Conservation (phyloP, 2,797 vertebrate species). For the Diplodus puntazzo region DNA sequence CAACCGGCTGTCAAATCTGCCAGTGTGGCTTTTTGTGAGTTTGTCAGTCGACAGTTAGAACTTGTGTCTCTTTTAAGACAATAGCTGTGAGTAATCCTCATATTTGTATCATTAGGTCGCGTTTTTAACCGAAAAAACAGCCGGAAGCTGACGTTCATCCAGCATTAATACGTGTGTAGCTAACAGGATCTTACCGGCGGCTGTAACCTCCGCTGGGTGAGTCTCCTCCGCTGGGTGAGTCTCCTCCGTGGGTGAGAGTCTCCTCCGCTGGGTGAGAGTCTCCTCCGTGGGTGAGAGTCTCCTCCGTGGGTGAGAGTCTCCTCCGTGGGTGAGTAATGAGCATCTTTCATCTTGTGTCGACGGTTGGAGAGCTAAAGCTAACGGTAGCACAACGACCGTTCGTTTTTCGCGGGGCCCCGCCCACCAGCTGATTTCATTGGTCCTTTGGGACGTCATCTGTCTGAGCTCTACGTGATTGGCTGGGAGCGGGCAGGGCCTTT, state of each 20-base stretch:
- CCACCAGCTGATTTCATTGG: constrained; percentile 49
- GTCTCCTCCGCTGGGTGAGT: not conserved
- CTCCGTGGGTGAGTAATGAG: not conserved
- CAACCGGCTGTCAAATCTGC: accelerated
- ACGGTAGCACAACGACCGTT: constrained; percentile 18
- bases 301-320: no score
- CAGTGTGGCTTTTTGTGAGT: accelerated
- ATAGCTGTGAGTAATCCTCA: accelerated
- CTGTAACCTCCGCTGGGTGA: not conserved
- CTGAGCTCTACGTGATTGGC: constrained; percentile 56
- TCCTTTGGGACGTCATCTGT: accelerated
- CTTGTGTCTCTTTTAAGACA: accelerated
- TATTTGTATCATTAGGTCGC: no score
- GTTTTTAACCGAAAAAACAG: not conserved
- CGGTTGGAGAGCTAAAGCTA: constrained; percentile 25
- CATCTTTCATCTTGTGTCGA: not conserved
- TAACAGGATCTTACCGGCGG: not conserved
- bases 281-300: no score
- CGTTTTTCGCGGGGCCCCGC: constrained; percentile 68
- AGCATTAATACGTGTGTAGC: not conserved
- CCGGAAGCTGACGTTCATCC: not conserved
- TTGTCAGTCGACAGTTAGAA: not conserved
- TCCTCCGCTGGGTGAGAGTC: not conserved
- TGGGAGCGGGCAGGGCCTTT: not conserved
- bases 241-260: no score